Conservation (phyloP, 2,888 invertebrate species). For the Coelogynopora nodosa region DNA sequence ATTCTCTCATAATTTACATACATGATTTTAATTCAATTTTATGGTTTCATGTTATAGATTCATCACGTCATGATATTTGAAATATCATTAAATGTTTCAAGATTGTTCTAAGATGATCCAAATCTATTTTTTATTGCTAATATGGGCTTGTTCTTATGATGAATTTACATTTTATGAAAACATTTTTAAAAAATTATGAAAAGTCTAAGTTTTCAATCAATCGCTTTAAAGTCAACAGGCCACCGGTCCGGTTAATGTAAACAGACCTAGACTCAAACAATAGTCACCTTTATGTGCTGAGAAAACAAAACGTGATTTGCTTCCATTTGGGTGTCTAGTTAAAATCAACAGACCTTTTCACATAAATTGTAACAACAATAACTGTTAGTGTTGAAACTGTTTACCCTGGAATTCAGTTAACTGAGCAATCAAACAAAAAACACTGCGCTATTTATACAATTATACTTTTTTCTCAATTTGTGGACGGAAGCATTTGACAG, state of each 20-base stretch:
- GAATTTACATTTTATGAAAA: background rate
- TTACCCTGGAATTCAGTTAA: background rate
- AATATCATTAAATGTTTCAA: no score
- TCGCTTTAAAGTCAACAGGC: background rate
- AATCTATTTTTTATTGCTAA: background rate
- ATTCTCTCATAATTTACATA: no score
- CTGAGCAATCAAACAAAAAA: no score
- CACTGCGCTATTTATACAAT: no score
- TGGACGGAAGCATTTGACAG: no score
- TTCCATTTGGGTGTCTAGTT: background rate
- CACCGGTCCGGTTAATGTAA: background rate
- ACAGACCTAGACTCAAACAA: background rate
- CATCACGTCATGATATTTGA: no score
- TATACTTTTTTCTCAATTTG: no score
- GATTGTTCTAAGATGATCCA: background rate
- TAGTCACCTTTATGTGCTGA: background rate
- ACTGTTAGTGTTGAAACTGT: slow-evolving; percentile 16
- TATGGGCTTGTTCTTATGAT: background rate
- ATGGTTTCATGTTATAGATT: no score
- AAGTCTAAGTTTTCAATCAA: slow-evolving; percentile 1
- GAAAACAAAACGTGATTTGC: slow-evolving; percentile 1
- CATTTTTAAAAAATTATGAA: background rate
- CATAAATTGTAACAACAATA: background rate
- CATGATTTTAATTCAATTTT: no score
- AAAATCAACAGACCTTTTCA: slow-evolving; percentile 7